A percentile compares a stretch with the other conserved stretches of the same genome.
phyloP scores from a whole-genome alignment of 2,888 invertebrate genomes.

The Neria commutata region DNA sequence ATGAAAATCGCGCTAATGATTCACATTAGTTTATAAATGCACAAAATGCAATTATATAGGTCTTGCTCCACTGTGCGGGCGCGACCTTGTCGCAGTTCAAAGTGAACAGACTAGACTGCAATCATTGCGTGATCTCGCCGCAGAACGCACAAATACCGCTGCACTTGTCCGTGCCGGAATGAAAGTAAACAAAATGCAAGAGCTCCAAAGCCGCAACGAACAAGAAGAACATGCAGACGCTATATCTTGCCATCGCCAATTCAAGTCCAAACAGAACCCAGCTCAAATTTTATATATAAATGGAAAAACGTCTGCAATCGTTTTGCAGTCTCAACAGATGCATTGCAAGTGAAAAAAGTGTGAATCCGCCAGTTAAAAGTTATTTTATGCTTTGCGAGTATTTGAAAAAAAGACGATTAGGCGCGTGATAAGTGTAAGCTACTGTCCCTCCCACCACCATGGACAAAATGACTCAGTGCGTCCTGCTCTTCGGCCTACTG shows the following conservation, averaged over 20 bases:
- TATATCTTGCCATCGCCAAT: too few species aligned
- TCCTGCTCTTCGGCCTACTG: neutral
- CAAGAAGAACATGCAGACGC: neutral
- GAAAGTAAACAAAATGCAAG: neutral
- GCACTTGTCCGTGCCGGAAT: slow-evolving; percentile 9
- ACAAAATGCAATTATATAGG: neutral
- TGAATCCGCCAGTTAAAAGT: too few species aligned
- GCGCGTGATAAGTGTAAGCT: too few species aligned
- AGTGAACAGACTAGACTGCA: too few species aligned
- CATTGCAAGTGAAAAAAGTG: neutral
- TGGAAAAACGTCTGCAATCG: slow-evolving; percentile 16
- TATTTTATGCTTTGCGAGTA: too few species aligned
- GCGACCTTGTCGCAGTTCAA: slow-evolving; percentile 37
- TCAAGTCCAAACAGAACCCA: too few species aligned
- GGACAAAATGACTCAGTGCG: neutral
- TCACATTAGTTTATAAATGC: too few species aligned
- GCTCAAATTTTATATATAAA: slow-evolving; percentile 22
- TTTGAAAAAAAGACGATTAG: too few species aligned
- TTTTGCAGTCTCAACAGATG: slow-evolving; percentile 24
- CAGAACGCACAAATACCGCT: neutral
- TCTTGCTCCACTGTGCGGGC: neutral
- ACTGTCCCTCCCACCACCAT: too few species aligned
- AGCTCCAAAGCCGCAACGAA: neutral
- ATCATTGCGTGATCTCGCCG: too few species aligned
- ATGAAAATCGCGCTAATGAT: too few species aligned